Percentiles rank a stretch among this genome's conserved stretches.
Conservation (phyloP, 2,113 vertebrate genomes). For the Albula glossodonta region DNA sequence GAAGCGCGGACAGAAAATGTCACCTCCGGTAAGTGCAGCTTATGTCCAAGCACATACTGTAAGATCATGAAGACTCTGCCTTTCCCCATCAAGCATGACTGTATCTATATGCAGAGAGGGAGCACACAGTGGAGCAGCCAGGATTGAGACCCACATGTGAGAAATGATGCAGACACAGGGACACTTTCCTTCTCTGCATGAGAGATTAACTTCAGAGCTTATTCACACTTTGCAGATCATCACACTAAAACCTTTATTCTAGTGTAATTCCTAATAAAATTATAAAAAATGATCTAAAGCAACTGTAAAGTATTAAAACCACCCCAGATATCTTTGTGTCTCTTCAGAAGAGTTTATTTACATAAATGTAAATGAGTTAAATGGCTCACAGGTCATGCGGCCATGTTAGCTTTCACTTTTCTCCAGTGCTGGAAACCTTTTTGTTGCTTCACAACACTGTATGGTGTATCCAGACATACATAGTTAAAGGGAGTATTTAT, state of each 20-base stretch:
- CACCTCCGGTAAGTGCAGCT: conserved; percentile 60
- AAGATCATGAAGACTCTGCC: not conserved
- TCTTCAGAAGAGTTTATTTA: no score
- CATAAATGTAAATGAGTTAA: no score
- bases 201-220: not conserved
- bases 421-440: no score
- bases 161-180: not conserved
- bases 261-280: not conserved
- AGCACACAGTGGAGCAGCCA: not conserved
- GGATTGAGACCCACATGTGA: not conserved
- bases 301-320: no score
- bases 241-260: not conserved
- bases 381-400: no score
- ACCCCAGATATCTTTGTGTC: no score
- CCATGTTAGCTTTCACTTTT: no score
- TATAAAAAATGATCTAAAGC: not conserved
- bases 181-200: not conserved
- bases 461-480: no score
- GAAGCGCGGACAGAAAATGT: conserved; percentile 64
- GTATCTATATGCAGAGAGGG: conserved; percentile 24
- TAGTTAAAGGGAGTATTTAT: no score
- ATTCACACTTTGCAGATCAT: not conserved
- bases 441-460: no score
- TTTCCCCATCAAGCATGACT: not conserved
- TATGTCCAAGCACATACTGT: not conserved